Conservation (phyloP, 2,888 invertebrate species). For the Oscheius sp. region DNA sequence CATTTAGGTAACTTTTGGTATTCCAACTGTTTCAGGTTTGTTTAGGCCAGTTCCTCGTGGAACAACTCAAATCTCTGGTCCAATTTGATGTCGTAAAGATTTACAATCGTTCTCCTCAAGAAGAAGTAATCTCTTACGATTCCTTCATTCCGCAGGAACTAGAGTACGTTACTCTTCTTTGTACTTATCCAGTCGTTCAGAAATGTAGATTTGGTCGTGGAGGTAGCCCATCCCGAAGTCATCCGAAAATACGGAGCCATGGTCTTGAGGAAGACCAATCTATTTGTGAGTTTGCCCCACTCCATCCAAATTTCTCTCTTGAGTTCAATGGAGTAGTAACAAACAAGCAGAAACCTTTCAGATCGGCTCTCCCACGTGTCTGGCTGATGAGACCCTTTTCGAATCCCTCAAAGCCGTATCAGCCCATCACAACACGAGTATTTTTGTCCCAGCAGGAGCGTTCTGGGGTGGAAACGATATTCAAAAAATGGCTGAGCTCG, state of each 20-base stretch:
- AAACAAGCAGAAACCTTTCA: constrained; percentile 46
- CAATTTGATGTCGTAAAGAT: constrained; percentile 59
- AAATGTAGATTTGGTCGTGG: constrained; percentile 74
- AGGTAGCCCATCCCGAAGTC: constrained; percentile 78
- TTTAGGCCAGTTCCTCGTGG: constrained; percentile 68
- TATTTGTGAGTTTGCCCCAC: constrained; percentile 74
- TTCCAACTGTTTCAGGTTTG: background rate
- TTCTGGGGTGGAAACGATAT: constrained; percentile 79
- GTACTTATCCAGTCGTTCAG: background rate
- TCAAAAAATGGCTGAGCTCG: constrained; percentile 77
- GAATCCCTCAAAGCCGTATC: constrained; percentile 72
- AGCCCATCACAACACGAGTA: constrained; percentile 40
- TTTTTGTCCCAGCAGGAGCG: constrained; percentile 77
- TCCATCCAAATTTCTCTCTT: constrained; percentile 73
- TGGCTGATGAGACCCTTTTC: constrained; percentile 75
- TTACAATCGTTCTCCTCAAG: constrained; percentile 67
- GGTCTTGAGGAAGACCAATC: constrained; percentile 76
- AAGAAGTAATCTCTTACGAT: constrained; percentile 58
- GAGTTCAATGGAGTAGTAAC: constrained; percentile 46
- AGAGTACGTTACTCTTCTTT: constrained; percentile 31
- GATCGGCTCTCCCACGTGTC: constrained; percentile 78
- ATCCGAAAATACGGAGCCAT: constrained; percentile 75
- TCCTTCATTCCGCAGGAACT: constrained; percentile 51
- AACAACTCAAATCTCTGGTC: constrained; percentile 56
- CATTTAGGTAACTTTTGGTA: constrained; percentile 60